Base-by-base conservation (phyloP, 1,140 invertebrate species). In the Lucilia cuprina region DNA sequence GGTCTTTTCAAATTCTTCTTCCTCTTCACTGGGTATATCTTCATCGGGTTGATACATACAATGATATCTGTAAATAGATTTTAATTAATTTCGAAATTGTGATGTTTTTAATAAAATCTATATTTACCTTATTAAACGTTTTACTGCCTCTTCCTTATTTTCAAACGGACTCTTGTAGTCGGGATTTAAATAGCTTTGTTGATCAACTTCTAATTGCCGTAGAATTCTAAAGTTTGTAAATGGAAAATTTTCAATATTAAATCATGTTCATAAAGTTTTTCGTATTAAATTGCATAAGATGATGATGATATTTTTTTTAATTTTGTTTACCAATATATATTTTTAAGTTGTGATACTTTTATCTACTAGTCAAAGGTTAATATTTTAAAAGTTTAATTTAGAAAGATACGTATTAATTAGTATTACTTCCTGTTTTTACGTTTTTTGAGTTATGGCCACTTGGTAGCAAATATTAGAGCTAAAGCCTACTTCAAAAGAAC, bases 161-260 rank as follows among this genome's bases (percentile, higher is more conserved):
- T 91, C 91, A 88, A 97, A 97, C 14, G 96, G 95, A 74, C 94
- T 94, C 84, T 95, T 94, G 49, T 94, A 94, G 90, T 97, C 96
- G 10, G 96, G 96, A 88, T 95, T 94, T 12, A 94, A 87, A 55
- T 95, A 96, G 84, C 94, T 94, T 86, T 94, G 93, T 91, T 97
- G 96, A 92, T 98, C 96, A 74, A 94, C 94, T 89, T 94, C 94
- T 84, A 96, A 88, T 89, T 96, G 95, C 85, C 96, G 94, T 85
- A 96, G 95, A 88, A 97, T 92, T 86, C 93, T 94, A 84, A n/a
- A 21, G 82, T 34, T 9, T 83, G 12, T 74, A 74, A 47, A 84
- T 21, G 83, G 13, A 77, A 70, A 74, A 83, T 9, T 35, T 70
- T 70, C n/a, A 70, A 70, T 7, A 25, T 70, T 70, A 70, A 21